Percentiles rank a stretch among this genome's conserved stretches.
phyloP scores from a whole-genome alignment of 2,113 vertebrate species.

The Nesospiza acunhae region DNA sequence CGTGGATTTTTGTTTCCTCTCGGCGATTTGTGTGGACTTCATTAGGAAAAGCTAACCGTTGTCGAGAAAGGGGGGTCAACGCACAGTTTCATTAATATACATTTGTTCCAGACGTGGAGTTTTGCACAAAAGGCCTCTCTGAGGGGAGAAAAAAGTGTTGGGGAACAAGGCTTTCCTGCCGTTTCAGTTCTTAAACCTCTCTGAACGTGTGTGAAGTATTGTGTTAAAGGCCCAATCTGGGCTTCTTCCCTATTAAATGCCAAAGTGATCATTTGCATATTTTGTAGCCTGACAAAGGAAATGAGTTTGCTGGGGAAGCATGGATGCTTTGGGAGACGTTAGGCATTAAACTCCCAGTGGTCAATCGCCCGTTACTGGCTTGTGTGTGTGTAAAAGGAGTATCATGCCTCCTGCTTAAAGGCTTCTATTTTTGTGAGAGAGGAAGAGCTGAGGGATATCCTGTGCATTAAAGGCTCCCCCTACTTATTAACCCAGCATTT shows the following conservation, averaged over 20 bases:
- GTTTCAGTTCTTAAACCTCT: slow-evolving; percentile 48
- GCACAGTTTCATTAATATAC: slow-evolving; percentile 54
- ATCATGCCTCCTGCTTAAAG: slow-evolving; percentile 40
- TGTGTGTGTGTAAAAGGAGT: slow-evolving; percentile 32
- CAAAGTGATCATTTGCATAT: slow-evolving; percentile 76
- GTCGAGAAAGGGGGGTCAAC: slow-evolving; percentile 34
- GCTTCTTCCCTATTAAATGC: slow-evolving; percentile 66
- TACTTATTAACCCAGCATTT: slow-evolving; percentile 86
- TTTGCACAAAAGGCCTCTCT: slow-evolving; percentile 66
- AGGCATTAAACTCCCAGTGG: slow-evolving; percentile 67
- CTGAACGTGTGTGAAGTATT: slow-evolving; percentile 46
- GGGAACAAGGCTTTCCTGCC: slow-evolving; percentile 57
- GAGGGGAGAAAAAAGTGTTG: slow-evolving; percentile 45
- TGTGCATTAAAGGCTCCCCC: slow-evolving; percentile 81
- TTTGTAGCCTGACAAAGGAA: slow-evolving; percentile 77
- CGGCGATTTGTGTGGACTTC: slow-evolving; percentile 30
- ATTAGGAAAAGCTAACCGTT: slow-evolving; percentile 53
- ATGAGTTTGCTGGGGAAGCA: slow-evolving; percentile 72
- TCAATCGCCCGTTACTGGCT: slow-evolving; percentile 54
- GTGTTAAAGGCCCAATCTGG: slow-evolving; percentile 59
- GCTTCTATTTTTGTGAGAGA: slow-evolving; percentile 73
- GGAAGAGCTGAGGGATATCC: slow-evolving; percentile 80
- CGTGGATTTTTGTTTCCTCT: slow-evolving; percentile 31
- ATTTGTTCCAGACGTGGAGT: slow-evolving; percentile 57
- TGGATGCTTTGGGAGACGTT: slow-evolving; percentile 74